Base-by-base conservation (phyloP, 2,797 vertebrate genomes). In the Pangasius sanitwongsei region DNA sequence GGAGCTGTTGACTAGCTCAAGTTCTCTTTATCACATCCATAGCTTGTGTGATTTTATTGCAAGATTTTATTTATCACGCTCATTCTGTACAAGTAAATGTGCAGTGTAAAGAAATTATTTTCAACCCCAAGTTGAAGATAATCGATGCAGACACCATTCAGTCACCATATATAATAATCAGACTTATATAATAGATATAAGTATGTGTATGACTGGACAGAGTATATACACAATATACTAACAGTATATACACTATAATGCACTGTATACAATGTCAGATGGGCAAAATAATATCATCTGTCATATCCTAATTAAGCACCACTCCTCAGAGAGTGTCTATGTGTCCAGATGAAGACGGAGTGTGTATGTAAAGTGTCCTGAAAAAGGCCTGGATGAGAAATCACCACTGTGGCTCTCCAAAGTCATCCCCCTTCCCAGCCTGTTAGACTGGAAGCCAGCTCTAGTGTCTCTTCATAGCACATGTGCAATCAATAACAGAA, bases 401-500 rank as follows among this genome's bases (percentile, higher is more conserved):
- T 90, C 89, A 88, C 91, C 87, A 91, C 74, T 63, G 90, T 86
- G 84, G 67, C 83, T 84, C 86, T 86, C 67, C 89, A 83, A 87
- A 87, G 87, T 83, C 61, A 77, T 61, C 53, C 65, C 59, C 85
- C 84, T 85, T 80, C 59, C 28, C 34, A 61, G 91, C 85, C 89
- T 91, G 89, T 90, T 90, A 88, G 87, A 72, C 78, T 69, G 50
- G 67, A 83, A 93, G 65, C 86, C 87, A 89, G 89, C 88, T 83
- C 83, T 75, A 37, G 65, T 61, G 87, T 90, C 89, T 92, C 89
- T 75, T 83, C 90, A 63, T 70, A 57, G 70, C 86, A 81, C 90
- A 92, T 69, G 74, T 90, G 89, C 85, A 90, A 89, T 91, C 91
- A 92, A 92, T 92, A 90, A 92, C 48, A 85, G 87, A 83, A 87